Percentiles rank a stretch among this genome's conserved stretches.
phyloP scores from a whole-genome alignment of 2,888 invertebrate species.

The Unio pictorum region DNA sequence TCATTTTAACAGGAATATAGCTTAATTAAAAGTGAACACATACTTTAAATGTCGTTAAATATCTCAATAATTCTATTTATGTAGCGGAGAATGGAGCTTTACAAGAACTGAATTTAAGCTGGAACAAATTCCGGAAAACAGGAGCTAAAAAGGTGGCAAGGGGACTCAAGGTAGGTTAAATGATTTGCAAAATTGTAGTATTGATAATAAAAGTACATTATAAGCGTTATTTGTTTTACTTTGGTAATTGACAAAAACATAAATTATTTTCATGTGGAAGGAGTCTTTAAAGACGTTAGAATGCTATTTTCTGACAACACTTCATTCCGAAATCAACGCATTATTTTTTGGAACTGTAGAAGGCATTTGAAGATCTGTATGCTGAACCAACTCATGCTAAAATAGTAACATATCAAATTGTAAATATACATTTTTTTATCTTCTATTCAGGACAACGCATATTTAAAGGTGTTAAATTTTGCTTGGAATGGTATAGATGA shows the following conservation, averaged over 20 bases:
- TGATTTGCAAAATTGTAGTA: not conserved
- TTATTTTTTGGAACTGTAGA: too few relatives aligned
- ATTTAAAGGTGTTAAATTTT: slow-evolving; percentile 57
- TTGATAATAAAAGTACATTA: too few relatives aligned
- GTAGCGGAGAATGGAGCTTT: slow-evolving; percentile 61
- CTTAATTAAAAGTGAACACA: too few relatives aligned
- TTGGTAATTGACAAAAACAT: too few relatives aligned
- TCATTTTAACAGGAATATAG: too few relatives aligned
- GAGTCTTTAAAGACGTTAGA: too few relatives aligned
- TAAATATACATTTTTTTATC: not conserved
- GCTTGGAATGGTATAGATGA: slow-evolving; percentile 70
- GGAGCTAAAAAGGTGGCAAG: slow-evolving; percentile 58
- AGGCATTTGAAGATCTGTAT: too few relatives aligned
- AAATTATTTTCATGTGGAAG: too few relatives aligned
- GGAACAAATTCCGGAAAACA: slow-evolving; percentile 64
- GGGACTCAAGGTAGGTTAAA: slow-evolving; percentile 56
- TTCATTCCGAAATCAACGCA: too few relatives aligned
- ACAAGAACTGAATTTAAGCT: slow-evolving; percentile 64
- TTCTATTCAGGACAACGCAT: slow-evolving; percentile 59
- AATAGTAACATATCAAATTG: not conserved
- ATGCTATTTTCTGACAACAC: too few relatives aligned
- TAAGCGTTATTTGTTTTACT: too few relatives aligned
- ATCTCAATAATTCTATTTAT: not conserved
- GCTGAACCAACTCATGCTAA: not conserved
- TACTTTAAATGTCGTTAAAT: too few relatives aligned